Evolutionary conservation across 2,113 vertebrate genomes (phyloP).

Genomic region (Saccopteryx bilineata): DNA sequence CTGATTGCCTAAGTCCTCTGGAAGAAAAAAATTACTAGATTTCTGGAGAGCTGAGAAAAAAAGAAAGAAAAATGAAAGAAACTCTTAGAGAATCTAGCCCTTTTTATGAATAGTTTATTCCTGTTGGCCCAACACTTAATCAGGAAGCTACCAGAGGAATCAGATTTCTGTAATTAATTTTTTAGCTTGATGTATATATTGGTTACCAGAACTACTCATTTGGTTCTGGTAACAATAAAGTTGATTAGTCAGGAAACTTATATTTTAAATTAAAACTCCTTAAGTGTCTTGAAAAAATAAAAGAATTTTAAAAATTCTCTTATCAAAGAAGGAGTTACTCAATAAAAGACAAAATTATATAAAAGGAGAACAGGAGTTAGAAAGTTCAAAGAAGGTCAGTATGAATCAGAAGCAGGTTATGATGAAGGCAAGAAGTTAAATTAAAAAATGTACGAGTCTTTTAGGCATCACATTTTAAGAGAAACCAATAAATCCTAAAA

Average conservation of each 20-base stretch:
- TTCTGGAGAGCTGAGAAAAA: background rate
- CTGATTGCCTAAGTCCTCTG: background rate
- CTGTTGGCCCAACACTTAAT: background rate
- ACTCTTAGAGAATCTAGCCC: background rate
- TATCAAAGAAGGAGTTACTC: conserved; percentile 43
- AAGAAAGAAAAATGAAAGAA: too few species aligned
- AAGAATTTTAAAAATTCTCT: conserved; percentile 44
- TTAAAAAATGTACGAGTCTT: background rate
- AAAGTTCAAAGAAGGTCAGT: background rate
- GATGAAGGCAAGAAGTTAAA: background rate
- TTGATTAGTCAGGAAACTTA: conserved; percentile 29
- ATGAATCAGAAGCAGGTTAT: background rate
- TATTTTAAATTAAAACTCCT: conserved; percentile 69
- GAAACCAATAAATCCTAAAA: background rate
- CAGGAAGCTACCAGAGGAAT: background rate
- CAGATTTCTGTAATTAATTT: background rate
- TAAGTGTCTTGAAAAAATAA: conserved; percentile 49
- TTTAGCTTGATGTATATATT: background rate
- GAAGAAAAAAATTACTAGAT: background rate
- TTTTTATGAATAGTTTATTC: background rate
- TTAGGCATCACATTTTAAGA: conserved; percentile 24
- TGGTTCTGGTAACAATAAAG: background rate
- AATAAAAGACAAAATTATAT: conserved; percentile 45
- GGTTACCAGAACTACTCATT: too few species aligned
- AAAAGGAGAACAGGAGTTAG: conserved; percentile 4